Percentiles rank a stretch among this genome's conserved stretches.
phyloP scores from a whole-genome alignment of 2,797 vertebrate species.

The Gymnothorax reevesii region DNA sequence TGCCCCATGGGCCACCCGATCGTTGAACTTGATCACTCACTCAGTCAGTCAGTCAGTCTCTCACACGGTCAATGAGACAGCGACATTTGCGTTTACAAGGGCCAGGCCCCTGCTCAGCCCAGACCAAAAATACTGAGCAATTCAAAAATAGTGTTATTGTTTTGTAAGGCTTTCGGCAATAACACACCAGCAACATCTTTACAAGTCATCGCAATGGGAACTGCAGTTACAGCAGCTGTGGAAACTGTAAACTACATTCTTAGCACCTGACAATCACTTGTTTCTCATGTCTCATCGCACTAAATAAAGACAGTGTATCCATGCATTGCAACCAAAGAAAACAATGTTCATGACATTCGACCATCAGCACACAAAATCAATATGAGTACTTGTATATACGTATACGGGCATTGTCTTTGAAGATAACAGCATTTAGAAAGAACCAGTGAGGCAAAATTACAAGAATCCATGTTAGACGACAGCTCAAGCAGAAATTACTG shows the following conservation, averaged over 20 bases:
- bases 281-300: not conserved
- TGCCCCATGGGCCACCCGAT: too few relatives aligned
- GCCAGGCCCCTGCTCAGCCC: too few relatives aligned
- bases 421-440: not conserved
- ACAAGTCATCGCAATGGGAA: too few relatives aligned
- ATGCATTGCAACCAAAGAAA: not conserved
- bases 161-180: not conserved
- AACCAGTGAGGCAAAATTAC: not conserved
- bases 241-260: too few relatives aligned
- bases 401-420: not conserved
- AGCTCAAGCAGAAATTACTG: not conserved
- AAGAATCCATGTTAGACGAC: not conserved
- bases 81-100: too few relatives aligned
- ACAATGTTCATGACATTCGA: not conserved
- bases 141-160: not conserved
- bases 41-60: too few relatives aligned
- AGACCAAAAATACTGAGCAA: not conserved
- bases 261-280: not conserved
- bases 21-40: too few relatives aligned
- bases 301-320: not conserved
- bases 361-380: not conserved
- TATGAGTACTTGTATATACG: not conserved
- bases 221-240: too few relatives aligned
- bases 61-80: too few relatives aligned
- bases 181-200: not conserved